Conservation (phyloP, 2,113 vertebrate genomes). For the Hippocampus abdominalis region DNA sequence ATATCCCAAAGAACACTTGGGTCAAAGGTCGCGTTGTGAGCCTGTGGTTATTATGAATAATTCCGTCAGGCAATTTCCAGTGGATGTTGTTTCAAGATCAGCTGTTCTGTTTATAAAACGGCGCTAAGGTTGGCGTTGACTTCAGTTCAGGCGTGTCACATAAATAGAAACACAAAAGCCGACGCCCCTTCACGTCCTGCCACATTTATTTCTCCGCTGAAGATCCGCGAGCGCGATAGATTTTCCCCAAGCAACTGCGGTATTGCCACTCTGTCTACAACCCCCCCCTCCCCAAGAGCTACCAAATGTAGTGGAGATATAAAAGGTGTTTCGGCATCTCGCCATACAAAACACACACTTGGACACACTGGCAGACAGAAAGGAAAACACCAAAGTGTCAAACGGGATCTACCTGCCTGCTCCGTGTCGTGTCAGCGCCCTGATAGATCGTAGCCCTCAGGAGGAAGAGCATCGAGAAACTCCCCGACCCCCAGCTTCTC, state of each 20-base stretch:
- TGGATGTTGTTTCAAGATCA: not conserved
- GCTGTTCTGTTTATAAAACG: not conserved
- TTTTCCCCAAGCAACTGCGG: conserved; percentile 40
- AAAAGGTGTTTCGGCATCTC: conserved; percentile 25
- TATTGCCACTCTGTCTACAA: conserved; percentile 43
- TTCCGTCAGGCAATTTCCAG: not conserved
- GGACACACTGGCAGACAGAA: conserved; percentile 12
- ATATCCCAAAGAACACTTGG: not conserved
- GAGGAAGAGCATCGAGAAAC: conserved; percentile 31
- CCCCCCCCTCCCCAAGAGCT: conserved; percentile 31
- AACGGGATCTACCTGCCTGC: conserved; percentile 11
- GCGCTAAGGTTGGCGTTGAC: conserved; percentile 2
- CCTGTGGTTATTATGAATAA: conserved; percentile 1
- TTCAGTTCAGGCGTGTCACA: conserved; percentile 17
- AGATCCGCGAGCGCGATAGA: conserved; percentile 39
- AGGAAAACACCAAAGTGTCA: conserved; percentile 28
- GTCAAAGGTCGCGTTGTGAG: not conserved
- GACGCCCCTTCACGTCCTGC: conserved; percentile 30
- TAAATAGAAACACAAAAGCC: conserved; percentile 11
- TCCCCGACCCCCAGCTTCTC: conserved; percentile 8
- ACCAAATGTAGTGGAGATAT: conserved; percentile 27
- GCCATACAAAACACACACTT: conserved; percentile 12
- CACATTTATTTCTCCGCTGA: conserved; percentile 37
- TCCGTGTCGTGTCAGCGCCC: conserved; percentile 35
- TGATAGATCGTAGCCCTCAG: conserved; percentile 54